Evolutionary conservation across 1,140 invertebrate genomes (phyloP).

Genomic region (Zaprionus ghesquierei): DNA sequence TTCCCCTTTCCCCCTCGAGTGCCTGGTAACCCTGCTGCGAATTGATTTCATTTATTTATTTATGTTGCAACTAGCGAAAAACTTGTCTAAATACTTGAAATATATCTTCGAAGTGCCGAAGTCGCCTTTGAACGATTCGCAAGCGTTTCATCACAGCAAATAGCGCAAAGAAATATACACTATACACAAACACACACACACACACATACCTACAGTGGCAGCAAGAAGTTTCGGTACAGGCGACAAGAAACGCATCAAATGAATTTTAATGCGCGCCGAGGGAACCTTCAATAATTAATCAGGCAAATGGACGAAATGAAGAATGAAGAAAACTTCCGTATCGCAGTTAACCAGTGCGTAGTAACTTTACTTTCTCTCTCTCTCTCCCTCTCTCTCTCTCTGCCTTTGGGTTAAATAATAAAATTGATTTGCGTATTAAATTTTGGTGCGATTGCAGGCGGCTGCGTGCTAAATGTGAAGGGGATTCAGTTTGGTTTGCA

Average conservation of each 20-base stretch:
- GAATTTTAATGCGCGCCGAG: slow-evolving; percentile 66
- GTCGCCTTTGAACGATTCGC: slow-evolving; percentile 31
- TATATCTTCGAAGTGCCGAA: slow-evolving; percentile 44
- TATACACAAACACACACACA: neutral
- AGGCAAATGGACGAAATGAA: slow-evolving; percentile 48
- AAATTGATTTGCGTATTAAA: neutral
- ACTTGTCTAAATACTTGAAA: slow-evolving; percentile 59
- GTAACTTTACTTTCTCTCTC: neutral
- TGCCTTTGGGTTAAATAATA: neutral
- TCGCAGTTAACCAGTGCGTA: slow-evolving; percentile 1
- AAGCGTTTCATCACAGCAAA: slow-evolving; percentile 31
- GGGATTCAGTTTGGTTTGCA: neutral
- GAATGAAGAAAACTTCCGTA: slow-evolving; percentile 18
- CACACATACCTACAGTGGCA: neutral
- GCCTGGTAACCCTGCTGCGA: neutral
- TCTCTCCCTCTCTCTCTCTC: neutral
- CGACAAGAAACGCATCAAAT: slow-evolving; percentile 70
- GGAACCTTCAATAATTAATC: slow-evolving; percentile 65
- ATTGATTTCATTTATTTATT: slow-evolving; percentile 62
- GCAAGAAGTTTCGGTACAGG: slow-evolving; percentile 41
- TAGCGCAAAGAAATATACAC: neutral
- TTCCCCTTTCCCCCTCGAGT: neutral
- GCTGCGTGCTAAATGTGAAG: neutral
- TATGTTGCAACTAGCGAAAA: slow-evolving; percentile 53
- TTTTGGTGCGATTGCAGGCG: neutral